phyloP scores from a whole-genome alignment of 2,797 vertebrate genomes.

The Catharus ustulatus region DNA sequence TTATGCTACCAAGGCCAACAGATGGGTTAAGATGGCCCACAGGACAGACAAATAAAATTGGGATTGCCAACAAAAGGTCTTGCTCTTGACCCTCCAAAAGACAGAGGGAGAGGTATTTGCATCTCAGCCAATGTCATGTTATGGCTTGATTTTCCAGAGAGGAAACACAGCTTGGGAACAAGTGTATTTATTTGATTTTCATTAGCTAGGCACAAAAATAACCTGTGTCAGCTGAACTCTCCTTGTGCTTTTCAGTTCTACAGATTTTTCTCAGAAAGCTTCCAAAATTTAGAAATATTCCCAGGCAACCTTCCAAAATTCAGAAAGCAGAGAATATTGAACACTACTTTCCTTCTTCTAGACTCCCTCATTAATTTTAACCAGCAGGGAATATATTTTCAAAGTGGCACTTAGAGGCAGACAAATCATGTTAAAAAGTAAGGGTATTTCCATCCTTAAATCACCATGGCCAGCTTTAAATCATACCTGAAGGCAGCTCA shows the following conservation, averaged over 20 bases:
- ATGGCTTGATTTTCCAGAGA: background rate
- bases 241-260: background rate
- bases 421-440: background rate
- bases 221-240: background rate
- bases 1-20: background rate
- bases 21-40: background rate
- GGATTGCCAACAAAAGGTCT: background rate
- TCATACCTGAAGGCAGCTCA: background rate
- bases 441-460: slow-evolving; percentile 9
- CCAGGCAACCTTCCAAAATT: slow-evolving; percentile 24
- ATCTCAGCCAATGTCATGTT: background rate
- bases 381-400: background rate
- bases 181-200: background rate
- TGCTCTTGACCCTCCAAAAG: background rate
- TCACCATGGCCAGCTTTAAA: slow-evolving; percentile 12
- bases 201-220: background rate
- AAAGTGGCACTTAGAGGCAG: slow-evolving; percentile 6
- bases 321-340: slow-evolving; percentile 3
- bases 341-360: background rate
- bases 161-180: background rate
- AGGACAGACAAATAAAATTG: background rate
- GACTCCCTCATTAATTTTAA: slow-evolving; percentile 34
- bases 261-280: slow-evolving; percentile 3
- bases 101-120: background rate
- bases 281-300: slow-evolving; percentile 21